Conservation (phyloP, 2,797 vertebrate genomes). For the Carapus acus region DNA sequence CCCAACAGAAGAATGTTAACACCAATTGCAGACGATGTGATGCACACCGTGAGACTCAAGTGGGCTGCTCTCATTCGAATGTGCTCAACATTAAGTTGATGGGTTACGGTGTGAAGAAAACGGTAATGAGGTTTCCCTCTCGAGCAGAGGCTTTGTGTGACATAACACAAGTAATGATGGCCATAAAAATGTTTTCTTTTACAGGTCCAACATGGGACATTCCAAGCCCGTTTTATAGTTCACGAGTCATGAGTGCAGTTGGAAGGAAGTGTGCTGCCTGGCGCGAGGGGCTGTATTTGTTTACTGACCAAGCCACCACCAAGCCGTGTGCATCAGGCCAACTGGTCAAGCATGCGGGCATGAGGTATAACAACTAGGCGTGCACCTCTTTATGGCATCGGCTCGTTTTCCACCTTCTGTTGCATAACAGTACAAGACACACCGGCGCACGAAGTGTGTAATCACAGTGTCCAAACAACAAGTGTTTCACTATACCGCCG, state of each 20-base stretch:
- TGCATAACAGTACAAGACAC: conserved; percentile 50
- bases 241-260: conserved; percentile 38
- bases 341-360: conserved; percentile 45
- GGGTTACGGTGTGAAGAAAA: conserved; percentile 7
- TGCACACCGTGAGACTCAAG: background rate
- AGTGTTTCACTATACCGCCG: conserved; percentile 37
- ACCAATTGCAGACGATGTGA: background rate
- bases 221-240: conserved; percentile 48
- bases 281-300: conserved; percentile 47
- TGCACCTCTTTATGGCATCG: conserved; percentile 54
- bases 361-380: conserved; percentile 32
- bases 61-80: background rate
- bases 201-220: conserved; percentile 42
- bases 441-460: conserved; percentile 7
- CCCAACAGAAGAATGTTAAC: background rate
- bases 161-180: conserved; percentile 36
- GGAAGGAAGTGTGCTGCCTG: conserved; percentile 37
- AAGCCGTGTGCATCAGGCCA: conserved; percentile 37
- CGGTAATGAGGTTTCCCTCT: conserved; percentile 23
- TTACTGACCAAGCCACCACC: conserved; percentile 34
- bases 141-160: conserved; percentile 39
- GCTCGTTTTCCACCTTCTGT: conserved; percentile 58
- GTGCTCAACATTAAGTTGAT: background rate
- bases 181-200: conserved; percentile 47
- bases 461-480: conserved; percentile 44